These are phyloP conservation scores for Puma concolor DNA, from an alignment of 2,113 vertebrate species.

Conservation along the genomic window DNA sequence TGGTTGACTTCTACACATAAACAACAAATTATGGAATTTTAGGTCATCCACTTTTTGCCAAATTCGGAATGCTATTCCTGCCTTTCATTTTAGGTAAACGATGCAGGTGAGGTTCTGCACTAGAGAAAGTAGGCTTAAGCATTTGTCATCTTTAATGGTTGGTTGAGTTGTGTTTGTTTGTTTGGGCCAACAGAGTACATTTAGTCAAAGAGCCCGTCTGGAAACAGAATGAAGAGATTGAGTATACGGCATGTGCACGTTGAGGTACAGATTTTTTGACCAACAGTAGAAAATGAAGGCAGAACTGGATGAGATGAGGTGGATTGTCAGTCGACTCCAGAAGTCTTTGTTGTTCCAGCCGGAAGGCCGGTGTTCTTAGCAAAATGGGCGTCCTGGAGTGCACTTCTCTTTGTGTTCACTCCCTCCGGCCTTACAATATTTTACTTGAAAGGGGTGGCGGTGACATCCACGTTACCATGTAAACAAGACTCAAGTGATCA, in stretches of 20 bases:
- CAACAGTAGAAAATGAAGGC: not conserved
- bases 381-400: not conserved
- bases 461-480: not conserved
- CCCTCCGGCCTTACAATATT: not conserved
- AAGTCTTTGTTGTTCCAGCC: not conserved
- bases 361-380: not conserved
- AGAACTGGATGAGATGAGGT: not conserved
- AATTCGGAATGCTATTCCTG: not conserved
- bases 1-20: not conserved
- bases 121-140: not conserved
- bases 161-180: not conserved
- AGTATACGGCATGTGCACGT: not conserved
- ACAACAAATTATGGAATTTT: not conserved
- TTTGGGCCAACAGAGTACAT: not conserved
- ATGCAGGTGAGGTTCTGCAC: slow-evolving; percentile 5
- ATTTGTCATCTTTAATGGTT: not conserved
- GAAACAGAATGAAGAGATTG: not conserved
- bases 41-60: not conserved
- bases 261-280: not conserved
- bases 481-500: not conserved
- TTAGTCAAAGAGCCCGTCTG: not conserved
- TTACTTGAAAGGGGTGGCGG: not conserved
- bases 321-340: not conserved
- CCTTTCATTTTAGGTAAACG: slow-evolving; percentile 30
- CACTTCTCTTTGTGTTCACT: not conserved